Evolutionary conservation across 2,797 vertebrate species (phyloP).

Genomic region (Acanthis flammea): DNA sequence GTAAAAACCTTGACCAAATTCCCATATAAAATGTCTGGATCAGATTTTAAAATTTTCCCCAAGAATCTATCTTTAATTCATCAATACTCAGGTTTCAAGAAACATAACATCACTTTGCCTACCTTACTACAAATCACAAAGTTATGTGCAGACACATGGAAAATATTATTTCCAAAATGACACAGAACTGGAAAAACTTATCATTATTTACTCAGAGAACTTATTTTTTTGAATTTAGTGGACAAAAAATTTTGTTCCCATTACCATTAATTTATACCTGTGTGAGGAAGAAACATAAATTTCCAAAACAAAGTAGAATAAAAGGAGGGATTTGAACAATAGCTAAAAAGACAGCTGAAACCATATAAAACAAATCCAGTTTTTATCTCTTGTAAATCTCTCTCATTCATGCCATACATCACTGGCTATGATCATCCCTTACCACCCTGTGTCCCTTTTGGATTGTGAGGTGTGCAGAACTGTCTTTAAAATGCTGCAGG

Average conservation of each 20-base stretch:
- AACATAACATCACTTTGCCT: background rate
- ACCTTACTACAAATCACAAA: background rate
- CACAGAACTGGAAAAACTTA: background rate
- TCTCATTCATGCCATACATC: background rate
- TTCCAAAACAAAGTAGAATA: background rate
- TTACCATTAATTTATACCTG: background rate
- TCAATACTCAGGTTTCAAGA: background rate
- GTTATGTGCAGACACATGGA: background rate
- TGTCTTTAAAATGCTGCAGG: background rate
- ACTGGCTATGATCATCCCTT: background rate
- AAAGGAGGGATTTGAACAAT: background rate
- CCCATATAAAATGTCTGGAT: background rate
- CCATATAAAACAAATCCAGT: background rate
- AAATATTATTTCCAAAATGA: background rate
- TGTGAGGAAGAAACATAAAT: background rate
- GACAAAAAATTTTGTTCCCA: background rate
- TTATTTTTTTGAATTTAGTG: background rate
- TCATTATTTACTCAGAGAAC: background rate
- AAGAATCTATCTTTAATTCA: background rate
- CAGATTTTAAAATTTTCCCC: background rate
- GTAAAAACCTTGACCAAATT: background rate
- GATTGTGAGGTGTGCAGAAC: background rate
- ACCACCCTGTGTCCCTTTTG: background rate
- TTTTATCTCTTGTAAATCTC: background rate
- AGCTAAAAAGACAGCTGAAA: background rate